These are phyloP conservation scores for Xiphorhynchus elegans DNA, from an alignment of 2,113 vertebrate species.

Conservation along the genomic window DNA sequence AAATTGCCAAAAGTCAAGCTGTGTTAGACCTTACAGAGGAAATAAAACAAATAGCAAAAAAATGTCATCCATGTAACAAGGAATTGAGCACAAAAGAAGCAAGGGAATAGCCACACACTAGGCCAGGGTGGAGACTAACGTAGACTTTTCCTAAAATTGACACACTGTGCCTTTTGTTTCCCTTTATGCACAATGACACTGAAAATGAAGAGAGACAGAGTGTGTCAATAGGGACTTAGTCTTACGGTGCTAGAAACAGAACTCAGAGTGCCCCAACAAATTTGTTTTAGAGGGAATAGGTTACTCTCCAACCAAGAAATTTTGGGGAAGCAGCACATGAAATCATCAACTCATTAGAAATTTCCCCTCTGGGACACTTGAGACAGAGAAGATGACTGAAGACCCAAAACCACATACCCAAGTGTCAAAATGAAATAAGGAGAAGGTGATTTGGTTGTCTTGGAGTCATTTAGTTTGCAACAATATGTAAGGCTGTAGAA, in stretches of 20 bases:
- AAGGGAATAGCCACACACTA: background rate
- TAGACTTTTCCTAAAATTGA: background rate
- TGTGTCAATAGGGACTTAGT: background rate
- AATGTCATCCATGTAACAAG: background rate
- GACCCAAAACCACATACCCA: background rate
- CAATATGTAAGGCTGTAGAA: background rate
- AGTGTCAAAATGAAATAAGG: background rate
- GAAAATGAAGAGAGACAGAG: background rate
- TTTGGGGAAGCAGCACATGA: background rate
- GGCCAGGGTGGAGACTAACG: background rate
- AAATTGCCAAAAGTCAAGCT: slow-evolving; percentile 32
- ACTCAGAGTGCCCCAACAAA: background rate
- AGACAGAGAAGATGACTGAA: background rate
- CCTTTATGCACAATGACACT: background rate
- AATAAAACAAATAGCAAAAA: background rate
- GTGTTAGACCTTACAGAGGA: slow-evolving; percentile 15
- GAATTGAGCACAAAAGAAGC: slow-evolving; percentile 3
- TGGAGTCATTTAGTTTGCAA: background rate
- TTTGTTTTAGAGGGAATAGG: background rate
- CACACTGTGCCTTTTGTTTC: rapidly evolving
- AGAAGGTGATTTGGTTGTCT: background rate
- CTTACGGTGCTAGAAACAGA: background rate
- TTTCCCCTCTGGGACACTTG: background rate
- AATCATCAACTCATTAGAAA: background rate
- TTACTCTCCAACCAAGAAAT: background rate